A percentile compares a stretch with the other conserved stretches of the same genome.
Conservation (phyloP, 2,888 invertebrate species). For the Hemistola chrysoprasaria region DNA sequence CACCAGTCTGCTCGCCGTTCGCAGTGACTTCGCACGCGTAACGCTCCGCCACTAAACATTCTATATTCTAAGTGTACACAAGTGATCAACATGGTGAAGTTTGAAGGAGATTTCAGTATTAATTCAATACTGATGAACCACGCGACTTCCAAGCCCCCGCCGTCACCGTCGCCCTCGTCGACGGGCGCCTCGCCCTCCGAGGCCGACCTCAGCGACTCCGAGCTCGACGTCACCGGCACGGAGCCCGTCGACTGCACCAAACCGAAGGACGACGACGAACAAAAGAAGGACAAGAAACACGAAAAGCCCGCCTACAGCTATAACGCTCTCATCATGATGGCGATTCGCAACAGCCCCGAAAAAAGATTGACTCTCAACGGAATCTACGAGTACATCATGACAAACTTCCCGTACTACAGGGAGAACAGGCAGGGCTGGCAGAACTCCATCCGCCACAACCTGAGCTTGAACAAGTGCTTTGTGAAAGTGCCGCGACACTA, state of each 20-base stretch:
- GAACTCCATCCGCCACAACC: conserved; percentile 98
- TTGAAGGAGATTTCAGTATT: conserved; percentile 90
- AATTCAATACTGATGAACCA: conserved; percentile 87
- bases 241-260: conserved; percentile 88
- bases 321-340: conserved; percentile 99
- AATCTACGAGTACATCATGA: conserved; percentile 99
- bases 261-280: conserved; percentile 60
- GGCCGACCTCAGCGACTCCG: conserved; percentile 83
- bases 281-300: conserved; percentile 84
- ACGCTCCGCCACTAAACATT: conserved; percentile 28
- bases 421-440: conserved; percentile 99
- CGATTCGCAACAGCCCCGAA: conserved; percentile 96
- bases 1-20: conserved; percentile 68
- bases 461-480: conserved; percentile 99
- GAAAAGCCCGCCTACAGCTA: conserved; percentile 99
- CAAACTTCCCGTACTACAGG: conserved; percentile 98
- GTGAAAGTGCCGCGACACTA: conserved; percentile 98
- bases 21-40: conserved; percentile 60
- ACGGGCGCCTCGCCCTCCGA: conserved; percentile 63
- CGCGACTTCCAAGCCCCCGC: conserved; percentile 66
- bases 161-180: conserved; percentile 67
- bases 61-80: conserved; percentile 32
- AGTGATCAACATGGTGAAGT: conserved; percentile 77
- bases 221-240: conserved; percentile 89
- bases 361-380: conserved; percentile 97